Evolutionary conservation across 2,888 invertebrate species (phyloP).

Genomic region (Ethmia dodecea): DNA sequence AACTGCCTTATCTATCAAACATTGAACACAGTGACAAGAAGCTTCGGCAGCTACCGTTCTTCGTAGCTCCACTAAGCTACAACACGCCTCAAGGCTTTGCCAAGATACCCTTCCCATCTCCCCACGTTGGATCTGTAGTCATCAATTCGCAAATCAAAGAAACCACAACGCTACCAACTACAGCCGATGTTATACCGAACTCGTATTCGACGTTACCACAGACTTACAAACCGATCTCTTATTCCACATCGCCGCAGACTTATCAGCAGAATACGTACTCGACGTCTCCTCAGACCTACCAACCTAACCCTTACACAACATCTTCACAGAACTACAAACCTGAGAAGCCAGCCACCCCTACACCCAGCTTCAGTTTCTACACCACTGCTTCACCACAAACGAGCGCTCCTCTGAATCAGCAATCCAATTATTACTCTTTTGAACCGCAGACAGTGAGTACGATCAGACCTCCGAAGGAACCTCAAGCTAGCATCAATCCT

Average conservation of each 20-base stretch:
- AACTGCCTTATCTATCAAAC: conserved; percentile 88
- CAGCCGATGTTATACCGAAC: conserved; percentile 31
- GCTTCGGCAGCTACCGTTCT: conserved; percentile 87
- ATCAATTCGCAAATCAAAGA: conserved; percentile 77
- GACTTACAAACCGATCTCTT: too few relatives aligned
- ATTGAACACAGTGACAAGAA: conserved; percentile 84
- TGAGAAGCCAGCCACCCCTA: conserved; percentile 52
- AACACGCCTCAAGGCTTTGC: conserved; percentile 90
- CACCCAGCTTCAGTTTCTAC: conserved; percentile 60
- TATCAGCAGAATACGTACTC: conserved; percentile 3
- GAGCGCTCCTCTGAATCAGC: conserved; percentile 34
- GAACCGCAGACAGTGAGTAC: conserved; percentile 38
- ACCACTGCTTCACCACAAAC: conserved; percentile 57
- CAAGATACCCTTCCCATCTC: conserved; percentile 90
- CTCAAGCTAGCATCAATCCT: conserved; percentile 26
- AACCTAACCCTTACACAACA: conserved; percentile 28
- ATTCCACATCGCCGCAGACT: conserved; percentile 2
- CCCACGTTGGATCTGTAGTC: conserved; percentile 91
- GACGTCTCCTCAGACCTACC: conserved; percentile 14
- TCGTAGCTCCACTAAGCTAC: conserved; percentile 91
- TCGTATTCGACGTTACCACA: conserved; percentile 35
- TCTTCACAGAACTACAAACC: conserved; percentile 23
- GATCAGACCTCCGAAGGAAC: conserved; percentile 18
- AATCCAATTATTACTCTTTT: conserved; percentile 59
- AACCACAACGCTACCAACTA: conserved; percentile 24